Conservation (phyloP, 2,113 vertebrate species). For the Pterocles burchelli region DNA sequence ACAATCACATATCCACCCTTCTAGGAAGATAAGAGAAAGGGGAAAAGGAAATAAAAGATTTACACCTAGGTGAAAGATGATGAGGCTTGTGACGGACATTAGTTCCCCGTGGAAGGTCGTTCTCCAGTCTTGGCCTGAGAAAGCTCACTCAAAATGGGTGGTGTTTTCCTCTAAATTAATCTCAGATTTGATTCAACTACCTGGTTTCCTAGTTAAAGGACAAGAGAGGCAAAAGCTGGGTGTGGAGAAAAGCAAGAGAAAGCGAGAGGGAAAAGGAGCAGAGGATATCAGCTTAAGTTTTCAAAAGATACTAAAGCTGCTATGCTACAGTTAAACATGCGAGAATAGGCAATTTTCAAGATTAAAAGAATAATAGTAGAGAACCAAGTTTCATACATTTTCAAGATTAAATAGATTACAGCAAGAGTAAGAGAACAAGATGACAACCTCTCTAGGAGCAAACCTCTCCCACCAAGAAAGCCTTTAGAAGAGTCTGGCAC, state of each 20-base stretch:
- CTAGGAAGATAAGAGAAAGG: not conserved
- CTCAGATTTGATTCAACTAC: not conserved
- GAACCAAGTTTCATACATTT: not conserved
- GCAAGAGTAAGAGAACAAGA: not conserved
- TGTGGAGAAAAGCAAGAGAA: not conserved
- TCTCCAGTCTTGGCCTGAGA: not conserved
- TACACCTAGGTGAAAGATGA: not conserved
- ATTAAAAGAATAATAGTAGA: not conserved
- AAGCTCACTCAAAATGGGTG: not conserved
- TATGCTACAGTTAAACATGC: not conserved
- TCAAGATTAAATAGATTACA: not conserved
- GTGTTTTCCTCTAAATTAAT: not conserved
- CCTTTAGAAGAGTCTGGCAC: not conserved
- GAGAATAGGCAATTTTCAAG: not conserved
- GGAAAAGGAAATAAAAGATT: not conserved
- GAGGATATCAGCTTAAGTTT: not conserved
- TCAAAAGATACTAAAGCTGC: not conserved
- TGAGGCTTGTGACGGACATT: not conserved
- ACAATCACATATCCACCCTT: not conserved
- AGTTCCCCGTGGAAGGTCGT: not conserved
- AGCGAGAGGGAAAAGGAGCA: not conserved
- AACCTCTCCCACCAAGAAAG: not conserved
- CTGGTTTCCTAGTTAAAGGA: not conserved
- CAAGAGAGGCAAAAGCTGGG: not conserved
- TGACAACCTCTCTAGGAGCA: not conserved